Base-by-base conservation (phyloP, 2,888 invertebrate species). In the Hydrotaea diabolus region DNA sequence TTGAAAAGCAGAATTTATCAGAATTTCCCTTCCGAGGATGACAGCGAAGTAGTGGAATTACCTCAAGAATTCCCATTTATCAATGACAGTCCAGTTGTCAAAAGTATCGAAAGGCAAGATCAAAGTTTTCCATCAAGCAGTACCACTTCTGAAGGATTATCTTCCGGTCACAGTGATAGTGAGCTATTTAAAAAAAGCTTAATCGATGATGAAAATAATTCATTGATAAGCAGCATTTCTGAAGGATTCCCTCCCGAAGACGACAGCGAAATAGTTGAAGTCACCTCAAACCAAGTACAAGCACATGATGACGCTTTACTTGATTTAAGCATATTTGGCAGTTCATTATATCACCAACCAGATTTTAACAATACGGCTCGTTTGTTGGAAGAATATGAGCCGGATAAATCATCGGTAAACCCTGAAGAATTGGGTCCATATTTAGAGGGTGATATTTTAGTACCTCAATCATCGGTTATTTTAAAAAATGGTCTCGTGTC, bases 401-500 rank as follows among this genome's bases (percentile, higher is more conserved):
- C 87, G 2, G 89, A 89, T 1, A 36, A 76, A 0, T 86, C 87
- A 1, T 69, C 69, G 0, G 92, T 94, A 80, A 96, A 97, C 90
- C 96, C 97, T 0, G 97, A 97, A 90, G 97, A 97, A 89, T 91
- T 96, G 89, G 96, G 97, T 0, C 94, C 94, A 72, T 97, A 96
- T 88, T 93, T 94, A 0, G 95, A 97, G 90, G 96, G 96, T 13
- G 97, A 97, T 88, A 96, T 97, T 79, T 92, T 96, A 31, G 94
- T 96, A 87, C 95, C 95, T 0, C 85, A 87, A 31, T 86, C 88
- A 17, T 85, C 85, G 1, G 31, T 87, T 8, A 66, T 87, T n/a
- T 86, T 88, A 76, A 91, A 88, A 81, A 96, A 96, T 86, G 96
- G 96, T 0, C 89, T 96, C 13, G 93, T 93, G 19, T 93, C 94